phyloP scores from a whole-genome alignment of 2,113 vertebrate species.

The Fregata magnificens region DNA sequence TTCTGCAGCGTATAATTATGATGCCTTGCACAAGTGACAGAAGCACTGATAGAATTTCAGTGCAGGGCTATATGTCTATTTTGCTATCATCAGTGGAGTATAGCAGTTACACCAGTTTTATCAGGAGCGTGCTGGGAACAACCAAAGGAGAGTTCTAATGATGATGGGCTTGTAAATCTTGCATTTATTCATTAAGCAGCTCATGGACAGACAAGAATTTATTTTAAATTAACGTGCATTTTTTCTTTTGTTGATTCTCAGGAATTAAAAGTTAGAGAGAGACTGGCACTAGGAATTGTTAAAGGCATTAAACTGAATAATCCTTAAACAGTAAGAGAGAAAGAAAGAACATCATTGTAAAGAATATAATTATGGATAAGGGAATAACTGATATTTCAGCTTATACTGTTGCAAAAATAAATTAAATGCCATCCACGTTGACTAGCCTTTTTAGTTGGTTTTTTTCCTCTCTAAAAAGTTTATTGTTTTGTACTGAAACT shows the following conservation, averaged over 20 bases:
- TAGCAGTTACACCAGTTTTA: neutral
- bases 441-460: neutral
- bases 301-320: neutral
- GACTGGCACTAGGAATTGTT: neutral
- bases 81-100: neutral
- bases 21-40: constrained; percentile 37
- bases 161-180: constrained; percentile 4
- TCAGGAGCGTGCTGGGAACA: neutral
- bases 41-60: constrained; percentile 39
- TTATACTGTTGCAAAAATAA: neutral
- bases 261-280: neutral
- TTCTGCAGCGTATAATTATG: constrained; percentile 56
- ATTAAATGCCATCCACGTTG: neutral
- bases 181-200: neutral
- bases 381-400: neutral
- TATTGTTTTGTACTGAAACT: neutral
- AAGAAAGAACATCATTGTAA: neutral
- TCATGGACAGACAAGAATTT: neutral
- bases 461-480: neutral
- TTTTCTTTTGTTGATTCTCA: neutral
- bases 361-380: neutral
- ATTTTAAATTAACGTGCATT: neutral
- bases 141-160: neutral
- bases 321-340: neutral
- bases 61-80: neutral